Evolutionary conservation across 2,113 vertebrate genomes (phyloP), one percentile per base, ranked within the genome.

Genomic region (rabbit (Oryctolagus cuniculus)): DNA sequence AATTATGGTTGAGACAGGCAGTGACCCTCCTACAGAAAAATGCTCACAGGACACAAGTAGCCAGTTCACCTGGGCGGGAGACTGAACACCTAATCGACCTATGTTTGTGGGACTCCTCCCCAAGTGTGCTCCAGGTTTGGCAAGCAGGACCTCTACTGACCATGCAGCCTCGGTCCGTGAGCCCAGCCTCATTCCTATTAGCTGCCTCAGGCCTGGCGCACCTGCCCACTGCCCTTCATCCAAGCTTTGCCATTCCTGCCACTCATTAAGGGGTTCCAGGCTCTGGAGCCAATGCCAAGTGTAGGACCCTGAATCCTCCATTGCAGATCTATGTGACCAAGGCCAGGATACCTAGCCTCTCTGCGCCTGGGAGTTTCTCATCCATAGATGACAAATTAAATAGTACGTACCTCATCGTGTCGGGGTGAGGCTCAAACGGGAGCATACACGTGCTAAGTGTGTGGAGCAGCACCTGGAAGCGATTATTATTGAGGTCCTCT

Each of bases 381-480:
- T 51, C 34, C 69, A 10, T 15, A 27, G 51, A 44, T 49, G 8
- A 1, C 36, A 6, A 22, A 29, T 16, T 19, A 74, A n/a, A 34
- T 27, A 77, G 87, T 3, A 11, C 27, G 10, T 10, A 24, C 38
- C 10, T 11, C 69, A 3, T 2, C 34, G 22, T 6, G 24, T 51
- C 53, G 58, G 5, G 7, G 13, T 27, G 24, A 38, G 25, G 22
- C 24, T 12, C n/a, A 15, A 19, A 36, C 1, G 44, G 44, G 34
- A 17, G 61, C 29, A 16, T 17, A 22, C 24, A 4, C 2, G 22
- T 10, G 29, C 6, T 1, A 66, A 53, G 21, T 27, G 22, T 31
- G 67, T 24, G 10, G 12, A 21, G 34, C 27, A 13, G 49, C 0
- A 0, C 21, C 21, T 0, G 27, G n/a, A 38, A 64, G 36, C 6